Conservation (phyloP, 2,888 invertebrate species). For the Epinotia ramella region DNA sequence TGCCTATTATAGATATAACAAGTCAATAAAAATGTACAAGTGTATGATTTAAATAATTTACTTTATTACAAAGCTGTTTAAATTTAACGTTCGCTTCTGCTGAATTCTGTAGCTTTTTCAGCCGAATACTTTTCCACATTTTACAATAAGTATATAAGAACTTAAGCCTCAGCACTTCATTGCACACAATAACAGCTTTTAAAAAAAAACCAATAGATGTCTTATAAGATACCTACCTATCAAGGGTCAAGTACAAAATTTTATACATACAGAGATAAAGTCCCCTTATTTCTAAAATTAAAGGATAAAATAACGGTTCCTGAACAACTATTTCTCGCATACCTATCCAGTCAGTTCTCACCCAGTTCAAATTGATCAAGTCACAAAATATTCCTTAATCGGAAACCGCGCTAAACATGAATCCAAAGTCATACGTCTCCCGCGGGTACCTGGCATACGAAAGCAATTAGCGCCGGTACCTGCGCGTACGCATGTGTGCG, state of each 20-base stretch:
- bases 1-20: not conserved
- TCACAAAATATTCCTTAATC: slow-evolving; percentile 14
- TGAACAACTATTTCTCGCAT: not conserved
- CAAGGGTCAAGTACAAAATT: no score
- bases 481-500: slow-evolving; percentile 67
- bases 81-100: not conserved
- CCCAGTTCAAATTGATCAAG: not conserved
- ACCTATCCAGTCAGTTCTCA: not conserved
- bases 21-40: slow-evolving; percentile 3
- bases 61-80: not conserved
- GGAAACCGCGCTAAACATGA: slow-evolving; percentile 25
- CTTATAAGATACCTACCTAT: no score
- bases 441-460: slow-evolving; percentile 63
- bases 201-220: no score
- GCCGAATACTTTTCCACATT: no score
- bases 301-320: not conserved
- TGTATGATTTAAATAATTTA: not conserved
- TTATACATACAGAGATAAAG: no score
- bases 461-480: slow-evolving; percentile 83
- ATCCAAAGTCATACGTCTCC: slow-evolving; percentile 36
- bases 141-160: no score
- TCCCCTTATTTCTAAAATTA: not conserved
- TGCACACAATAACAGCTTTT: no score
- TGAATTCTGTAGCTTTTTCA: not conserved
- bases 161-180: no score